Evolutionary conservation across 2,113 vertebrate genomes (phyloP).

Genomic region (Thinocorus orbignyianus): DNA sequence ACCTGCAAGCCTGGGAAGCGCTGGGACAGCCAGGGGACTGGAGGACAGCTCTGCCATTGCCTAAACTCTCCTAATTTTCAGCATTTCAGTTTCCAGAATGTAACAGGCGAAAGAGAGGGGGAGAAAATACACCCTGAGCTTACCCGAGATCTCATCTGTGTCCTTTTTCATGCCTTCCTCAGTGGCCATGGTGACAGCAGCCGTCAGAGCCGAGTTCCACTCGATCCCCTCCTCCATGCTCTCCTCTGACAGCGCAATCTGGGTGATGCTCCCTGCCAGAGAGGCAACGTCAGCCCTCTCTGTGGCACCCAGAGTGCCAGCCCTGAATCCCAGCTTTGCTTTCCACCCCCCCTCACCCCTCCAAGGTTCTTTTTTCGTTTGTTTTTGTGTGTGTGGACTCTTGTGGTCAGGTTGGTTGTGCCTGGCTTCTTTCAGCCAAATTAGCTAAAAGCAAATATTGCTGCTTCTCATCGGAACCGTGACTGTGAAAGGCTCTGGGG

Average conservation of each 20-base stretch:
- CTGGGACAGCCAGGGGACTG: not conserved
- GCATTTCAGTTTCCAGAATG: not conserved
- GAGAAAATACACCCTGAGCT: not conserved
- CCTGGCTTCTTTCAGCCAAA: not conserved
- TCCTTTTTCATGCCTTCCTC: conserved; percentile 85
- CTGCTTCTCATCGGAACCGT: not conserved
- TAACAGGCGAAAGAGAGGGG: not conserved
- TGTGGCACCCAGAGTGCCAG: not conserved
- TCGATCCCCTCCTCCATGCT: conserved; percentile 83
- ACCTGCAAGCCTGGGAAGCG: not conserved
- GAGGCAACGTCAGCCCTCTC: not conserved
- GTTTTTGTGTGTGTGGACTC: not conserved
- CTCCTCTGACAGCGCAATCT: conserved; percentile 80
- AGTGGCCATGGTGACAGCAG: conserved; percentile 77
- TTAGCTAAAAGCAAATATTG: not conserved
- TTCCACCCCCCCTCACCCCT: not conserved
- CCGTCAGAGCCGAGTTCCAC: conserved; percentile 78
- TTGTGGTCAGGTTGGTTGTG: not conserved
- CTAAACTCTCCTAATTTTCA: not conserved
- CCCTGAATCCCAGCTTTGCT: not conserved
- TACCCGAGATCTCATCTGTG: conserved; percentile 82
- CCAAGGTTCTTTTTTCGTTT: not conserved
- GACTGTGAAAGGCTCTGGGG: not conserved
- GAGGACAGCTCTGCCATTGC: not conserved
- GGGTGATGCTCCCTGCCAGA: conserved; percentile 75